These are phyloP conservation scores for Hylaea fasciaria DNA, from an alignment of 2,888 invertebrate species.

Conservation along the genomic window DNA sequence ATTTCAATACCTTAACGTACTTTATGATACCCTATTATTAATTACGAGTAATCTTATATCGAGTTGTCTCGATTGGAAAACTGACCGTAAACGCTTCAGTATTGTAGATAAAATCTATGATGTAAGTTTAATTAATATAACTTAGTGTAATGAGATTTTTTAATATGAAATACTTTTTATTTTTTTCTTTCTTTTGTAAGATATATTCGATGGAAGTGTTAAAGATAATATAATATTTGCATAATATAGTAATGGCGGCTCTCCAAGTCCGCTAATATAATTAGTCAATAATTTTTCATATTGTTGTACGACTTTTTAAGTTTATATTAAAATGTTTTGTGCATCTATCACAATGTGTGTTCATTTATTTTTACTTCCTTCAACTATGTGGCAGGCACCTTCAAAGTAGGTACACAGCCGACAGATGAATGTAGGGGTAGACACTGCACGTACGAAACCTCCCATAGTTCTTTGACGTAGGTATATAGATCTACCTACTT, in stretches of 20 bases:
- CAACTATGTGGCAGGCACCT: neutral
- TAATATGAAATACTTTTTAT: conserved; percentile 83
- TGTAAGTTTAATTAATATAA: conserved; percentile 82
- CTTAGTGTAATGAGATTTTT: conserved; percentile 83
- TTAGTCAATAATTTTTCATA: conserved; percentile 94
- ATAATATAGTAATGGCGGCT: conserved; percentile 86
- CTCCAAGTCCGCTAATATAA: conserved; percentile 89
- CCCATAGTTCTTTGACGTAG: no score
- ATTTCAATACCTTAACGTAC: conserved; percentile 78
- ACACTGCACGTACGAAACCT: no score
- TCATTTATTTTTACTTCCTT: conserved; percentile 51
- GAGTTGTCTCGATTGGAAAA: conserved; percentile 77
- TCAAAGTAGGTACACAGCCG: no score
- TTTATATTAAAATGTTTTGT: conserved; percentile 94
- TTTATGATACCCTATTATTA: conserved; percentile 77
- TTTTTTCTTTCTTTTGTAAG: conserved; percentile 83
- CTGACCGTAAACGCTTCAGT: conserved; percentile 79
- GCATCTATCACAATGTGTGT: conserved; percentile 82
- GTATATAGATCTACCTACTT: no score
- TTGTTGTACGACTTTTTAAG: conserved; percentile 94
- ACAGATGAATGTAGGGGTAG: no score
- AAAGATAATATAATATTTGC: conserved; percentile 88
- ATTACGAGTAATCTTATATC: conserved; percentile 68
- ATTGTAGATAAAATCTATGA: conserved; percentile 85
- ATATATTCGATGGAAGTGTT: conserved; percentile 85